Percentiles rank a stretch among this genome's conserved stretches.
phyloP scores from a whole-genome alignment of 2,888 invertebrate species.

The Caenorhabditis sp. region DNA sequence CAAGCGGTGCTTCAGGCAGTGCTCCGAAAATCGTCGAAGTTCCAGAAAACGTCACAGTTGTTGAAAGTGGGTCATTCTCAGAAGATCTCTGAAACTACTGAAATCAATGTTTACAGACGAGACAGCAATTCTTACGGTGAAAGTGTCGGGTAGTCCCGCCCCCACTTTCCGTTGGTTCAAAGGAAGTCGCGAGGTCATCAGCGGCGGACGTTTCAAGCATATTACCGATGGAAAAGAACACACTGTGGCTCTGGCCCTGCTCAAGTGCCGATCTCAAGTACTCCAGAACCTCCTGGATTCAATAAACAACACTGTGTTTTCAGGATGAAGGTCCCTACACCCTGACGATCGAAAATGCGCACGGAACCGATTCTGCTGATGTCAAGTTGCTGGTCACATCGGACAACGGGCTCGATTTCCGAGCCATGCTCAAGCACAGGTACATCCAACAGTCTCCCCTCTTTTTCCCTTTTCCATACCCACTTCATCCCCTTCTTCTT shows the following conservation, averaged over 20 bases:
- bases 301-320: conserved; percentile 40
- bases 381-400: conserved; percentile 93
- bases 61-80: conserved; percentile 89
- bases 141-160: conserved; percentile 94
- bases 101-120: conserved; percentile 90
- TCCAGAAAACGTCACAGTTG: conserved; percentile 95
- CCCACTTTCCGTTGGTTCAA: conserved; percentile 88
- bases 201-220: conserved; percentile 96
- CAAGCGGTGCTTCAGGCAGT: conserved; percentile 86
- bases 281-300: neutral
- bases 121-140: conserved; percentile 94
- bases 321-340: conserved; percentile 90
- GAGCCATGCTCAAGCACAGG: conserved; percentile 95
- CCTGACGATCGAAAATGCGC: conserved; percentile 93
- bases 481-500: neutral
- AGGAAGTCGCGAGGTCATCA: conserved; percentile 86
- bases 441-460: conserved; percentile 38
- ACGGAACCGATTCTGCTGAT: conserved; percentile 96
- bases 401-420: conserved; percentile 91
- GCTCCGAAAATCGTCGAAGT: conserved; percentile 92
- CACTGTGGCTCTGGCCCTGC: conserved; percentile 94
- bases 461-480: neutral
- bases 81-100: too few relatives aligned
- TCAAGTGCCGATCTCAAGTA: conserved; percentile 90
- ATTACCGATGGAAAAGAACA: conserved; percentile 95